A percentile compares a stretch with the other conserved stretches of the same genome.
Conservation (phyloP, 2,797 vertebrate genomes). For the Sebastes kiyomatsui region DNA sequence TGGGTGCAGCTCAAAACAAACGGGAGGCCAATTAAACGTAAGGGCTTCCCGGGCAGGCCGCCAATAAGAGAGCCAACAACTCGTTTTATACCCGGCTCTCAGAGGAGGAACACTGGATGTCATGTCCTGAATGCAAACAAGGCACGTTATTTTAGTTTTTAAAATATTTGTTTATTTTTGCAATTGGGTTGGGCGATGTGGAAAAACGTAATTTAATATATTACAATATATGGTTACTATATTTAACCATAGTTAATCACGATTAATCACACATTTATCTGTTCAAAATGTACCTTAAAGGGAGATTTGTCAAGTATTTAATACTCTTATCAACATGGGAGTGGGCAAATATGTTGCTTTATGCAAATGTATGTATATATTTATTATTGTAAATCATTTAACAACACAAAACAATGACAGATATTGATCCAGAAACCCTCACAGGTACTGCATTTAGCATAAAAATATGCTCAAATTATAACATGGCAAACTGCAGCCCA, state of each 20-base stretch:
- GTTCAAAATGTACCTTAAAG: too few species aligned
- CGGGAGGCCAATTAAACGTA: slow-evolving; percentile 53
- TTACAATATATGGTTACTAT: too few species aligned
- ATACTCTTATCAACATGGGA: too few species aligned
- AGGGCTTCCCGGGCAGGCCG: slow-evolving; percentile 47
- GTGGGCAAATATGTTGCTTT: too few species aligned
- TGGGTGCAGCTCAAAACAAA: slow-evolving; percentile 63
- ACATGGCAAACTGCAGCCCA: too few species aligned
- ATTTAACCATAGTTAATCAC: too few species aligned
- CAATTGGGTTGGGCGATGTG: not conserved
- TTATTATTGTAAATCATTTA: rapidly evolving
- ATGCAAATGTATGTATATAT: too few species aligned
- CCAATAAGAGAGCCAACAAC: slow-evolving; percentile 42
- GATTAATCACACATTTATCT: too few species aligned
- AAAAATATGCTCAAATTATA: rapidly evolving
- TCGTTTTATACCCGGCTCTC: slow-evolving; percentile 29
- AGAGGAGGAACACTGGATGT: slow-evolving; percentile 6
- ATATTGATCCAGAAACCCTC: too few species aligned
- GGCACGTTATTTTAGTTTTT: not conserved
- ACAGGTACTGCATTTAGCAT: too few species aligned
- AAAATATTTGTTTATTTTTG: not conserved
- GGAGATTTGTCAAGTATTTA: too few species aligned
- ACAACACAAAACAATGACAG: too few species aligned
- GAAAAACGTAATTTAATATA: not conserved
- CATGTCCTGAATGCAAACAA: slow-evolving; percentile 14